phyloP scores from a whole-genome alignment of 2,888 invertebrate species.

The Disparrhopalites patrizii region DNA sequence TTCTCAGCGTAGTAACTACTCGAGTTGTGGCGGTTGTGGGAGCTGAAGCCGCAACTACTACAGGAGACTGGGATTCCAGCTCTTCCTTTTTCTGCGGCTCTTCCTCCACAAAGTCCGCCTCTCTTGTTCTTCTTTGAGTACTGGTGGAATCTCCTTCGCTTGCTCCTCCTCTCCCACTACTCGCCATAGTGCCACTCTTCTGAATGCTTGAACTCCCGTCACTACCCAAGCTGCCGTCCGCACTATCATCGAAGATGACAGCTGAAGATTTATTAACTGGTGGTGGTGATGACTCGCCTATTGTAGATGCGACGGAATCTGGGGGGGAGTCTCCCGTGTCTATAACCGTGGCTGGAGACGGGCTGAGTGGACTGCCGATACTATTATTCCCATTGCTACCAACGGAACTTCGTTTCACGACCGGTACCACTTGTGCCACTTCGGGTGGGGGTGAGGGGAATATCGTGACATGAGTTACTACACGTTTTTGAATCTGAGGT shows the following conservation, averaged over 20 bases:
- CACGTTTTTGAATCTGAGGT: slow-evolving; percentile 47
- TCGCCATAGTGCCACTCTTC: background rate
- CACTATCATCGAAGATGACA: slow-evolving; percentile 5
- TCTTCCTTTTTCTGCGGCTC: slow-evolving; percentile 5
- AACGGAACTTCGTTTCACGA: slow-evolving; percentile 19
- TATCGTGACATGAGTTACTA: slow-evolving; percentile 48
- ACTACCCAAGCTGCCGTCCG: background rate
- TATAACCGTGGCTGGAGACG: background rate
- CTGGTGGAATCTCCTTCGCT: too few relatives aligned
- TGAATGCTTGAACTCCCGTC: background rate
- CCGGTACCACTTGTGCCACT: slow-evolving; percentile 41
- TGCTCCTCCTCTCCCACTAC: slow-evolving; percentile 1
- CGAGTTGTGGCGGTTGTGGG: slow-evolving; percentile 6
- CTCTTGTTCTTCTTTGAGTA: background rate
- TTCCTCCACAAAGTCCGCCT: slow-evolving; percentile 9
- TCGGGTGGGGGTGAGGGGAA: slow-evolving; percentile 48
- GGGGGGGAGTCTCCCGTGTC: background rate
- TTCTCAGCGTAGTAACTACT: slow-evolving; percentile 19
- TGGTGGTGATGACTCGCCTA: background rate
- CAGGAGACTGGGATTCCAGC: background rate
- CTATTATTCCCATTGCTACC: background rate
- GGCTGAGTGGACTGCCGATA: background rate
- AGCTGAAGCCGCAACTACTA: background rate
- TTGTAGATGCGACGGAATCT: background rate
- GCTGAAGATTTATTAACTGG: slow-evolving; percentile 19